Base-by-base conservation (phyloP, 2,888 invertebrate genomes). In the Dynastes grantii region DNA sequence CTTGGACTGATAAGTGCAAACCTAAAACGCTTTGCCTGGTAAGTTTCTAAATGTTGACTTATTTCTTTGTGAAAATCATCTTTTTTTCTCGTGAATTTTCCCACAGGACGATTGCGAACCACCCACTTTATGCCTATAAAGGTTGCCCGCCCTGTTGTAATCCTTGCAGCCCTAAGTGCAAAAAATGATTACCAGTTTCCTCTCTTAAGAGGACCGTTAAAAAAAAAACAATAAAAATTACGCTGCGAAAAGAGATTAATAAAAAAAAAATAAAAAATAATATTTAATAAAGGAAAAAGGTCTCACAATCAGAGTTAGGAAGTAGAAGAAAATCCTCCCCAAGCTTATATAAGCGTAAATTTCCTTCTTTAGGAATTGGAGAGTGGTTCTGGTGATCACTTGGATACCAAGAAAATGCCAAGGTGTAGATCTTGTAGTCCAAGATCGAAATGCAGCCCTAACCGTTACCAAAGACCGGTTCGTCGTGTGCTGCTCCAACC, bases 401-500 rank as follows among this genome's bases (percentile, higher is more conserved):
- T 8, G 45, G 8, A 11, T 9, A 45, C 8, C 8, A 45, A 29
- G 51, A 68, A 22, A 11, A 80, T 80, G 80, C 76, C 80, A n/a
- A 70, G 80, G 70, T 80, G 80, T 63, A 58, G 78, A 45, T 78
- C 80, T 16, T 78, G 80, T 76, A 80, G 78, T 49, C 80, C 80
- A 22, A 76, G 71, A 45, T 76, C 29, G 80, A 75, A 45, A 6
- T 67, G 79, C 70, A 77, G 76, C 13, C 79, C 79, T 2, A 79
- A 77, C 55, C 80, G 80, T 65, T 63, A 49, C 61, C 76, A 71
- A 37, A 71, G 67, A 22, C 80, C 81, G 76, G 75, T 4, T 78
- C 81, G 0, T 76, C 80, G 4, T 84, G 83, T 71, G 80, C 82
- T 0, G 81, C 83, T n/a, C 82, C 83, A 2, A 78, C 81, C n/a